These are phyloP conservation scores for Macrotus californicus DNA, from an alignment of 2,113 vertebrate species.

Conservation along the genomic window DNA sequence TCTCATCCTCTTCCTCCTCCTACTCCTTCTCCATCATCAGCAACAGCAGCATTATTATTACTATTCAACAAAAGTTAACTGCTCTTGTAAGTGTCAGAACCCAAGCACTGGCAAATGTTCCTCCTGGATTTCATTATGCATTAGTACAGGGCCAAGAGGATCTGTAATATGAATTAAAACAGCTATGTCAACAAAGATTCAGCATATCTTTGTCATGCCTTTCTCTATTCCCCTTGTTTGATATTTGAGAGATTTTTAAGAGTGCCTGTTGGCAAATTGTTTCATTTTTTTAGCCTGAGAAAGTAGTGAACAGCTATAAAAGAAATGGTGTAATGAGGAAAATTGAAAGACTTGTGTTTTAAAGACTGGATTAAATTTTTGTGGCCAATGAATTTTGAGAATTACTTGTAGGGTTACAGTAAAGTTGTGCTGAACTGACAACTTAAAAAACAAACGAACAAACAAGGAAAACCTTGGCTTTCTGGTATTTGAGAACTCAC, in stretches of 20 bases:
- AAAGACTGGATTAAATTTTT: not conserved
- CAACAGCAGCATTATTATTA: not conserved
- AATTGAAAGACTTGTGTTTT: not conserved
- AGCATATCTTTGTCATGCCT: not conserved
- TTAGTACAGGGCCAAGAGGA: not conserved
- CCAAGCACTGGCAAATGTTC: not conserved
- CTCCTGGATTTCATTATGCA: not conserved
- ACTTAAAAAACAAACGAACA: not conserved
- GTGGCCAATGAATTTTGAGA: conserved; percentile 18
- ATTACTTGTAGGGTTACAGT: not conserved
- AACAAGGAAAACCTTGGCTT: not conserved
- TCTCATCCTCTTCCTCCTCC: not conserved
- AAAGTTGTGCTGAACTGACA: conserved; percentile 1
- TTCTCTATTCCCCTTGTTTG: not conserved
- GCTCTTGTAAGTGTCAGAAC: not conserved
- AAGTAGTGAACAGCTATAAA: not conserved
- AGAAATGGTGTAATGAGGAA: not conserved
- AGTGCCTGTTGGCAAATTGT: not conserved
- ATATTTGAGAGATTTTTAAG: conserved; percentile 13
- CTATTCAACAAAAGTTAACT: conserved; percentile 20
- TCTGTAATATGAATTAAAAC: not conserved
- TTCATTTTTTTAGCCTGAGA: conserved; percentile 21
- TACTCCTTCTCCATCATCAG: not conserved
- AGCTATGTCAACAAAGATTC: not conserved
- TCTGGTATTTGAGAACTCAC: conserved; percentile 14